A percentile compares a stretch with the other conserved stretches of the same genome.
These are phyloP conservation scores for Bombyx mandarina DNA, from an alignment of 1,140 invertebrate species.

Conservation along the genomic window DNA sequence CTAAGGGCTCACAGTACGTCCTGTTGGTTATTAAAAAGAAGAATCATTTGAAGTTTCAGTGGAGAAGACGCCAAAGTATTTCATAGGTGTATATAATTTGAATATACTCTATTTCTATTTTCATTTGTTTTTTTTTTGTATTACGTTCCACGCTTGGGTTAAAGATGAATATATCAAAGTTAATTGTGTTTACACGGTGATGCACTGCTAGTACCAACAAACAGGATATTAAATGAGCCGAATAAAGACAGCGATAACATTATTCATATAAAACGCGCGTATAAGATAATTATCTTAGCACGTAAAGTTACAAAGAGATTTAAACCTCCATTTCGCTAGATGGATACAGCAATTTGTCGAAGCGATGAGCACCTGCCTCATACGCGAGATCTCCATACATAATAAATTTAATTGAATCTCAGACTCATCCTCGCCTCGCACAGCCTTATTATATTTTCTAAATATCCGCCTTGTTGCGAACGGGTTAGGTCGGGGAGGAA, in stretches of 20 bases:
- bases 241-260: neutral
- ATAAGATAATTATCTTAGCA: too few relatives aligned
- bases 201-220: neutral
- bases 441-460: conserved; percentile 58
- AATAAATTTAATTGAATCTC: conserved; percentile 69
- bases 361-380: conserved; percentile 51
- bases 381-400: conserved; percentile 61
- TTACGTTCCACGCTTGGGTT: too few relatives aligned
- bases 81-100: too few relatives aligned
- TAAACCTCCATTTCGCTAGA: conserved; percentile 24
- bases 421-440: conserved; percentile 53
- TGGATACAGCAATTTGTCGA: conserved; percentile 55
- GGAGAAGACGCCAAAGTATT: too few relatives aligned
- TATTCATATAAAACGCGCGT: too few relatives aligned
- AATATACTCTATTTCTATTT: too few relatives aligned
- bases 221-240: conserved; percentile 9
- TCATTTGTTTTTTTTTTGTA: too few relatives aligned
- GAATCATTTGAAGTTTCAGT: too few relatives aligned
- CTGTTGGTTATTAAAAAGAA: too few relatives aligned
- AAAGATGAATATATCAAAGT: too few relatives aligned
- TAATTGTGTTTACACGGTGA: too few relatives aligned
- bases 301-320: conserved; percentile 16
- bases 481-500: conserved; percentile 30
- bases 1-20: too few relatives aligned
- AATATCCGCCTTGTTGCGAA: conserved; percentile 54